Percentiles rank a stretch among this genome's conserved stretches.
These are phyloP conservation scores for Paraescarpia echinospica DNA, from an alignment of 1,140 invertebrate genomes.

Conservation along the genomic window DNA sequence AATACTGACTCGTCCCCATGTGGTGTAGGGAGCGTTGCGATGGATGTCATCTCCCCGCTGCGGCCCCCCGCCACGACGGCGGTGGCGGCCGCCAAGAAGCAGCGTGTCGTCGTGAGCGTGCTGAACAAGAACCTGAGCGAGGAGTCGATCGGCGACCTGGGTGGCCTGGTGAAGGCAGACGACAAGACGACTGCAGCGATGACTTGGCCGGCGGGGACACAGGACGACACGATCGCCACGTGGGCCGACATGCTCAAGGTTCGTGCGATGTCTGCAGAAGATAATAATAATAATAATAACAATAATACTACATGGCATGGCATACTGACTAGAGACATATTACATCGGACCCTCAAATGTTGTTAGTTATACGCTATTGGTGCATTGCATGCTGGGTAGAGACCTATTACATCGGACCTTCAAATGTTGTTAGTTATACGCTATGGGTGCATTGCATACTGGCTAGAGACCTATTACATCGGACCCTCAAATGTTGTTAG, in stretches of 20 bases:
- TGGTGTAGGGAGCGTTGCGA: not conserved
- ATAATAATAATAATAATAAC: too few relatives aligned
- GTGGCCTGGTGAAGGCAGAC: not conserved
- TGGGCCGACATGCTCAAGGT: constrained; percentile 3
- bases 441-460: too few relatives aligned
- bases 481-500: too few relatives aligned
- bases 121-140: not conserved
- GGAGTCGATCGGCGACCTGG: not conserved
- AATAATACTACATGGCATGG: too few relatives aligned
- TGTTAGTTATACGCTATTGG: too few relatives aligned
- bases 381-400: too few relatives aligned
- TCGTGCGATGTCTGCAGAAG: not conserved
- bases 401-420: too few relatives aligned
- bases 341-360: too few relatives aligned
- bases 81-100: not conserved
- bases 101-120: not conserved
- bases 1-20: too few relatives aligned
- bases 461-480: too few relatives aligned
- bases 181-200: not conserved
- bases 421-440: too few relatives aligned
- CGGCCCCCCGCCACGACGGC: not conserved
- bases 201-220: not conserved
- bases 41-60: not conserved
- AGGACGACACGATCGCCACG: not conserved
- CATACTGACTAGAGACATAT: too few relatives aligned